These are phyloP conservation scores for Thera obeliscata DNA, from an alignment of 2,888 invertebrate species.

Conservation along the genomic window DNA sequence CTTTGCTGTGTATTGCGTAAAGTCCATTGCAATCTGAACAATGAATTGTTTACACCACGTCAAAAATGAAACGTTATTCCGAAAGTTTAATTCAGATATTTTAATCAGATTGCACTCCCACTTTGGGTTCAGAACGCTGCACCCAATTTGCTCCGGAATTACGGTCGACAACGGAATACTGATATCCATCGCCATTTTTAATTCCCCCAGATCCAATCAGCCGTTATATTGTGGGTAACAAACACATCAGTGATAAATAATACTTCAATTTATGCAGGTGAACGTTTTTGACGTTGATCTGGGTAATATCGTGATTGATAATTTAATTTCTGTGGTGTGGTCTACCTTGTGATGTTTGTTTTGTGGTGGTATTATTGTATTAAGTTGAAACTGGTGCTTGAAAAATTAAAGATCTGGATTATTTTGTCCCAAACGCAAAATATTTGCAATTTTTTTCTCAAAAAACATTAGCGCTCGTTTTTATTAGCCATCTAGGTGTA, in stretches of 20 bases:
- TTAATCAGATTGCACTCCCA: conserved; percentile 36
- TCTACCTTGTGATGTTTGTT: not conserved
- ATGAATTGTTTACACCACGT: conserved; percentile 9
- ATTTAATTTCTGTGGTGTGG: no score
- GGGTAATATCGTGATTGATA: not conserved
- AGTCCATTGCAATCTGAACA: not conserved
- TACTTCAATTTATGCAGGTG: conserved; percentile 30
- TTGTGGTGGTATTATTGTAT: not conserved
- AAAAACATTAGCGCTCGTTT: no score
- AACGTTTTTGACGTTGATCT: conserved; percentile 8
- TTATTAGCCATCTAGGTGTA: no score
- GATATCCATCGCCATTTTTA: conserved; percentile 47
- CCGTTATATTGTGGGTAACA: conserved; percentile 47
- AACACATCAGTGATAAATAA: conserved; percentile 47
- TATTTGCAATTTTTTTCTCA: no score
- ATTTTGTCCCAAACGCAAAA: no score
- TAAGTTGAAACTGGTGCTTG: no score
- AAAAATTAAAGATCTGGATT: no score
- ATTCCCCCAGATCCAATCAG: conserved; percentile 51
- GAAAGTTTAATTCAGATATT: conserved; percentile 35
- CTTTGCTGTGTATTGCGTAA: not conserved
- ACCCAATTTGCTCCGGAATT: conserved; percentile 39
- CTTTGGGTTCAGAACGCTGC: conserved; percentile 26
- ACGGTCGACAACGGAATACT: conserved; percentile 35
- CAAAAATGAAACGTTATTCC: conserved; percentile 28